phyloP scores from a whole-genome alignment of 2,888 invertebrate species.

The Macropis europaea region DNA sequence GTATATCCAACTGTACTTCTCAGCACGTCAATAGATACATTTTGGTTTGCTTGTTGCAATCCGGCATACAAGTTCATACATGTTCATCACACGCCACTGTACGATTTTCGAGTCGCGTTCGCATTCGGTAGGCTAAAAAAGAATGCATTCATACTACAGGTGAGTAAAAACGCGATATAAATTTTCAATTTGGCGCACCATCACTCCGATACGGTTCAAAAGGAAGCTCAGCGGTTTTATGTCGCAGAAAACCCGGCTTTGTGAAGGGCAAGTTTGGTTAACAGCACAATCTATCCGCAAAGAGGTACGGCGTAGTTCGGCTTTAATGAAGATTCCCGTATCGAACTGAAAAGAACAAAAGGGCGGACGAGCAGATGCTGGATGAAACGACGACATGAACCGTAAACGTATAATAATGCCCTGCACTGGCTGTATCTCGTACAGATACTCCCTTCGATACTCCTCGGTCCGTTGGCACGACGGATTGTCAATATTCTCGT shows the following conservation, averaged over 20 bases:
- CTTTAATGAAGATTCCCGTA: slow-evolving; percentile 53
- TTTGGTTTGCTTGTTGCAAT: neutral
- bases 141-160: neutral
- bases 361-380: slow-evolving; percentile 6
- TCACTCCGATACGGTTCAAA: neutral
- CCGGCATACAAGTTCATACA: slow-evolving; percentile 15
- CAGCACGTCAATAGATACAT: neutral
- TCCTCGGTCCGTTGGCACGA: slow-evolving; percentile 6
- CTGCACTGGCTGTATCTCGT: neutral
- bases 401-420: slow-evolving; percentile 47
- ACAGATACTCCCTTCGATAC: neutral
- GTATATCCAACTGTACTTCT: neutral
- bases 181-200: slow-evolving; percentile 45
- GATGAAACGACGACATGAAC: slow-evolving; percentile 40
- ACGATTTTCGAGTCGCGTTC: slow-evolving; percentile 6
- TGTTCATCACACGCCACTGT: neutral
- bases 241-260: slow-evolving; percentile 4
- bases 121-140: neutral
- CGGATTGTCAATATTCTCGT: slow-evolving; percentile 50
- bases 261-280: neutral
- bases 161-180: slow-evolving; percentile 18
- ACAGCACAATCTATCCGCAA: neutral
- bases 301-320: slow-evolving; percentile 4
- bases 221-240: neutral
- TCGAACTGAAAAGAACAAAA: slow-evolving; percentile 21